Percentiles rank a stretch among this genome's conserved stretches.
These are phyloP conservation scores for Nipponia nippon DNA, from an alignment of 2,113 vertebrate genomes.

Conservation along the genomic window DNA sequence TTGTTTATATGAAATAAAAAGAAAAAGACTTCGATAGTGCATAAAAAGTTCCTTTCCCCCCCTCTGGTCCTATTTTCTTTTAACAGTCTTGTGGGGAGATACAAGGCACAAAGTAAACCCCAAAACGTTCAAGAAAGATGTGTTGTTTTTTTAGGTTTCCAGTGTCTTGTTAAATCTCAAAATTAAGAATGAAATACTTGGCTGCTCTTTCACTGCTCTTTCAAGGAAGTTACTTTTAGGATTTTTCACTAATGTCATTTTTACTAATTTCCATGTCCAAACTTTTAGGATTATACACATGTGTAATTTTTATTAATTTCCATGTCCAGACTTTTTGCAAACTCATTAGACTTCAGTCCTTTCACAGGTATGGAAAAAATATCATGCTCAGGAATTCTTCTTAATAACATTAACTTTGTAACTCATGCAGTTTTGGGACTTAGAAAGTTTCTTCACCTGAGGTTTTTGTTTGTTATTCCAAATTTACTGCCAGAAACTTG, in stretches of 20 bases:
- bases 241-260: neutral
- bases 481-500: conserved; percentile 47
- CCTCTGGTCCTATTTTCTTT: neutral
- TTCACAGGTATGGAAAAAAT: conserved; percentile 24
- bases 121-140: neutral
- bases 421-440: conserved; percentile 11
- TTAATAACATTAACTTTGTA: conserved; percentile 33
- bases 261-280: neutral
- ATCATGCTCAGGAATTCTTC: neutral
- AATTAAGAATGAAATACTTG: neutral
- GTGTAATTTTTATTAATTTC: neutral
- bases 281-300: neutral
- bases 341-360: conserved; percentile 40
- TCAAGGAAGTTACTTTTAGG: conserved; percentile 29
- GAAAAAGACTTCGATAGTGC: neutral
- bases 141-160: neutral
- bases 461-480: conserved; percentile 60
- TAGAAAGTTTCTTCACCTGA: conserved; percentile 35
- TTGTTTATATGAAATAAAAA: neutral
- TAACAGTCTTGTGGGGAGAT: neutral
- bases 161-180: neutral
- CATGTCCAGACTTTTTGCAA: conserved; percentile 10
- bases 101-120: neutral
- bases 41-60: neutral
- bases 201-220: neutral